A percentile compares a stretch with the other conserved stretches of the same genome.
phyloP scores from a whole-genome alignment of 2,797 vertebrate species.

The Neosalanx taihuensis region DNA sequence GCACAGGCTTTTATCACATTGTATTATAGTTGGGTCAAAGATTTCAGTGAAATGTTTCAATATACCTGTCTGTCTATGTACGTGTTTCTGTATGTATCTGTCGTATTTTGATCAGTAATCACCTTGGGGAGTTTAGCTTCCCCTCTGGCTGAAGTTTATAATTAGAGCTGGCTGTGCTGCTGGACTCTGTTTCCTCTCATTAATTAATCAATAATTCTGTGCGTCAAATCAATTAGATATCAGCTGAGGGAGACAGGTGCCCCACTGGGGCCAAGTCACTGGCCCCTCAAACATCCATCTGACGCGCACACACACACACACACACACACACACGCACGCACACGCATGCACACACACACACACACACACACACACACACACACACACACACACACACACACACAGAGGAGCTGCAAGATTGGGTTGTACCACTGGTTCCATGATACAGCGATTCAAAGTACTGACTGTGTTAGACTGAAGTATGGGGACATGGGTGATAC shows the following conservation, averaged over 20 bases:
- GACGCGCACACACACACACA: background rate
- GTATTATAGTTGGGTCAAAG: background rate
- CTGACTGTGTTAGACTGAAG: background rate
- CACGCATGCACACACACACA: slow-evolving; percentile 5
- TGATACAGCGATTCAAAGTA: too few species aligned
- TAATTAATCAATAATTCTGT: slow-evolving; percentile 69
- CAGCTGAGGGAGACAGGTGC: slow-evolving; percentile 40
- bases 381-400: slow-evolving; percentile 9
- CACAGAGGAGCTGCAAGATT: slow-evolving; percentile 4
- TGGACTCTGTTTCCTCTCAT: slow-evolving; percentile 50
- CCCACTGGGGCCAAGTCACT: slow-evolving; percentile 15
- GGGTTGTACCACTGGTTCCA: background rate
- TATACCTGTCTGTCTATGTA: slow-evolving; percentile 10
- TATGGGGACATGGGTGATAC: background rate
- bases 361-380: background rate
- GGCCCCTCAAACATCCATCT: slow-evolving; percentile 17
- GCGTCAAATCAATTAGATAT: slow-evolving; percentile 63
- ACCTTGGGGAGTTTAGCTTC: slow-evolving; percentile 19
- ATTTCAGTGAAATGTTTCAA: background rate
- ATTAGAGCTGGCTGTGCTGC: slow-evolving; percentile 52
- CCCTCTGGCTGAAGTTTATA: slow-evolving; percentile 39
- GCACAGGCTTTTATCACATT: background rate
- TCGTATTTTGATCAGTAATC: slow-evolving; percentile 14
- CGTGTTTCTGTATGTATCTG: slow-evolving; percentile 11
- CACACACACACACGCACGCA: background rate